phyloP scores from a whole-genome alignment of 2,113 vertebrate species.

The Strix aluco region DNA sequence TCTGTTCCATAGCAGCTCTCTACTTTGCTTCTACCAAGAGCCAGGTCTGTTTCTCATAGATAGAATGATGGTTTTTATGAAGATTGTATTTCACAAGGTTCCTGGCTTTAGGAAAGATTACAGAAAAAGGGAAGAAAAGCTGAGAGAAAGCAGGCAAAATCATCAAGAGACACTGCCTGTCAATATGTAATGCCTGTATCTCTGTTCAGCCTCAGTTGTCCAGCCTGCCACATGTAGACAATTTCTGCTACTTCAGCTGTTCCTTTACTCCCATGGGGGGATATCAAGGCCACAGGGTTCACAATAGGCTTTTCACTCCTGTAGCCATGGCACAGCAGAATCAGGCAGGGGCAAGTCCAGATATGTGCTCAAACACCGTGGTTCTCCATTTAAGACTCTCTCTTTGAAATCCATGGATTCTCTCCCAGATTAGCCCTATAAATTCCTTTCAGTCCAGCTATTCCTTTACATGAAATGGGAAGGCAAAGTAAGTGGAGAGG shows the following conservation, averaged over 20 bases:
- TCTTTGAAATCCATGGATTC: background rate
- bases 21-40: background rate
- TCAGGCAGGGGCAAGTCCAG: background rate
- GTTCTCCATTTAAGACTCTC: background rate
- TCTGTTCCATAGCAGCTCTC: background rate
- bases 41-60: background rate
- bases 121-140: background rate
- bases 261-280: background rate
- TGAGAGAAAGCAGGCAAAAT: background rate
- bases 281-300: background rate
- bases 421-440: background rate
- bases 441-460: background rate
- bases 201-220: background rate
- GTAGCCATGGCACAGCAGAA: background rate
- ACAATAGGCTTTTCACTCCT: background rate
- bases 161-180: background rate
- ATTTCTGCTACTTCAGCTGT: background rate
- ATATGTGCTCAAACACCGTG: background rate
- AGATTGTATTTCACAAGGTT: background rate
- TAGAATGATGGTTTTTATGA: background rate
- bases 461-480: background rate
- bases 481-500: background rate
- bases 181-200: background rate
- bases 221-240: background rate
- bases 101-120: background rate